phyloP scores from a whole-genome alignment of 2,888 invertebrate species.

The Agrotis segetum region DNA sequence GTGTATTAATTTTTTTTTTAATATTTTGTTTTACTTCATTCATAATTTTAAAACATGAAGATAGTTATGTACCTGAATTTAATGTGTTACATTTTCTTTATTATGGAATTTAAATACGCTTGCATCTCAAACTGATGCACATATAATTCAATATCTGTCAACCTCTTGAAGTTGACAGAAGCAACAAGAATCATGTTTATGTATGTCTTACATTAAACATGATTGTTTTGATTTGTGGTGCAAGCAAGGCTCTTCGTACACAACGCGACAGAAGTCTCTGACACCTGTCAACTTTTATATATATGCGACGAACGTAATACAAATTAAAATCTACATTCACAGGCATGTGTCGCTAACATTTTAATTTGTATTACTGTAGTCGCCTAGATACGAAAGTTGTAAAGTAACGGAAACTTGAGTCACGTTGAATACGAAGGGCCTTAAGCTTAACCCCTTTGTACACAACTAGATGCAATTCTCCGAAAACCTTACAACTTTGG shows the following conservation, averaged over 20 bases:
- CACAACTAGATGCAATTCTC: too few relatives aligned
- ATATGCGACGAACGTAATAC: too few relatives aligned
- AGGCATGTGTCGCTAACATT: too few relatives aligned
- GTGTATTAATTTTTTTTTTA: conserved; percentile 48
- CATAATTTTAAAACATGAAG: conserved; percentile 9
- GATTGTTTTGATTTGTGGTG: background rate
- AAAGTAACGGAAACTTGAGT: too few relatives aligned
- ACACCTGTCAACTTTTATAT: too few relatives aligned
- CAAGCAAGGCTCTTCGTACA: background rate
- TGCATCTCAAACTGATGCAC: background rate
- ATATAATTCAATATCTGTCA: background rate
- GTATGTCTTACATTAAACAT: background rate
- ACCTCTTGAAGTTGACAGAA: background rate
- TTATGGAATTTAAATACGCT: background rate
- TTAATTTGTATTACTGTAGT: too few relatives aligned
- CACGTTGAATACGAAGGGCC: too few relatives aligned
- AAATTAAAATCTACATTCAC: too few relatives aligned
- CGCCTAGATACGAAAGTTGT: too few relatives aligned
- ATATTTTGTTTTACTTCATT: conserved; percentile 52
- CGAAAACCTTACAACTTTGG: too few relatives aligned
- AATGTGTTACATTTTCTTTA: background rate
- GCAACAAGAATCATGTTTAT: background rate
- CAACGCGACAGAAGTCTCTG: too few relatives aligned
- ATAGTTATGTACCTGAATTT: background rate
- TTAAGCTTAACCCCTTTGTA: background rate